A percentile compares a stretch with the other conserved stretches of the same genome.
Evolutionary conservation across 2,797 vertebrate species (phyloP).

Genomic region (Pangasius krempfi): DNA sequence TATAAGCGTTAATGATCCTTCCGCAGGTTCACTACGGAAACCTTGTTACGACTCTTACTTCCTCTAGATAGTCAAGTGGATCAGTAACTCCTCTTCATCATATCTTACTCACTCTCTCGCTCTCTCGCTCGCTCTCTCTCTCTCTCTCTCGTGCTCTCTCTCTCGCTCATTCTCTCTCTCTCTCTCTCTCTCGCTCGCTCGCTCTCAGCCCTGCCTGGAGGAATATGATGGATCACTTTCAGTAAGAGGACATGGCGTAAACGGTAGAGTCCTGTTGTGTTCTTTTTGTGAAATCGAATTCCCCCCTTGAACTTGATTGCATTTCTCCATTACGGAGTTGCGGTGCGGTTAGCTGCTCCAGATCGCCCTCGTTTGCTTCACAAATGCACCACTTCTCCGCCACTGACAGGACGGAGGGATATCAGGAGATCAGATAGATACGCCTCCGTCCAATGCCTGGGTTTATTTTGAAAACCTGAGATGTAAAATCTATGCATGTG

Average conservation of each 20-base stretch:
- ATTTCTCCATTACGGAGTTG: conserved; percentile 34
- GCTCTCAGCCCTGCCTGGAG: neutral
- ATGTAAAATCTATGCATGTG: conserved; percentile 30
- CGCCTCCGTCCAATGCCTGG: neutral
- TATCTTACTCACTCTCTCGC: too few species aligned
- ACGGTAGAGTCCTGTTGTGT: neutral
- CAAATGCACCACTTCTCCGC: neutral
- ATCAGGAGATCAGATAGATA: conserved; percentile 6
- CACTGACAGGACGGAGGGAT: conserved; percentile 3
- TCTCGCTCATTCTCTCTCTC: neutral
- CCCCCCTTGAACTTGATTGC: conserved; percentile 44
- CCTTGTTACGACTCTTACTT: too few species aligned
- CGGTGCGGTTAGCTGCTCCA: conserved; percentile 8
- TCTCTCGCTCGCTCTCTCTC: neutral
- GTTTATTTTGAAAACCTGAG: conserved; percentile 29
- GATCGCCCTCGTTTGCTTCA: conserved; percentile 5
- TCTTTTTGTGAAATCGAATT: conserved; percentile 48
- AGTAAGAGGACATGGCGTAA: conserved; percentile 33
- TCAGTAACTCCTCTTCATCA: neutral
- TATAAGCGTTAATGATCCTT: too few species aligned
- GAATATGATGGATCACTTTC: conserved; percentile 23
- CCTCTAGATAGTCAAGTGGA: too few species aligned
- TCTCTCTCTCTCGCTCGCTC: neutral
- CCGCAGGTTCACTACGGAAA: too few species aligned
- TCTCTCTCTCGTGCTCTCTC: too few species aligned